Evolutionary conservation across 2,797 vertebrate genomes (phyloP).

Genomic region (Xerus rutilus): DNA sequence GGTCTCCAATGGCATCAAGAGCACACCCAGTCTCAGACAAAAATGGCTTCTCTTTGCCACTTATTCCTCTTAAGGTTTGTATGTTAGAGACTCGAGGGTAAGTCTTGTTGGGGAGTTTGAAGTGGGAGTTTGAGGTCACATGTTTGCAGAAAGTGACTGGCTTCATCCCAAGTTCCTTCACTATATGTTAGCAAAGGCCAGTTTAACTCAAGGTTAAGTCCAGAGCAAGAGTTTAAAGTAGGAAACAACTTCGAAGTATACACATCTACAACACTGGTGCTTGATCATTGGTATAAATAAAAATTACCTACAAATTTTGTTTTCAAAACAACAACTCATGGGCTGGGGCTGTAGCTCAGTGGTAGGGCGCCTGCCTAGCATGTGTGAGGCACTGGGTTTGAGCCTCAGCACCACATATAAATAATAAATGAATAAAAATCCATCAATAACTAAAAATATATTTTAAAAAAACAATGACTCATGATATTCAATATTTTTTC

Average conservation of each 20-base stretch:
- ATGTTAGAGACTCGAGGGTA: background rate
- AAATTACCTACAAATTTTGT: background rate
- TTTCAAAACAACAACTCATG: background rate
- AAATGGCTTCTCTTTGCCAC: background rate
- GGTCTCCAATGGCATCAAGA: accelerated
- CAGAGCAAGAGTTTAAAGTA: background rate
- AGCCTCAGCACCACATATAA: too few relatives aligned
- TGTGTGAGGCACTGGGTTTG: too few relatives aligned
- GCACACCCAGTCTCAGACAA: background rate
- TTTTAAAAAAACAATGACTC: background rate
- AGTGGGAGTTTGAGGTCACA: background rate
- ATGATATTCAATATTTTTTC: too few relatives aligned
- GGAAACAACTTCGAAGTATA: background rate
- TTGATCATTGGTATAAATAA: background rate
- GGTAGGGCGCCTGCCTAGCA: too few relatives aligned
- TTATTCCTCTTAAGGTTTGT: background rate
- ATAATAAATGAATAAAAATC: too few relatives aligned
- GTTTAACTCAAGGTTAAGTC: background rate
- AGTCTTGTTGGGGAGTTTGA: background rate
- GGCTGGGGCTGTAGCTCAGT: too few relatives aligned
- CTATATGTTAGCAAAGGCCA: background rate
- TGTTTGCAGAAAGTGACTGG: background rate
- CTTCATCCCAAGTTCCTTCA: background rate
- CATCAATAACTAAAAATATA: too few relatives aligned
- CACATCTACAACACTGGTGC: background rate